Evolutionary conservation across 2,113 vertebrate species (phyloP).

Genomic region (Bubo blakistoni): DNA sequence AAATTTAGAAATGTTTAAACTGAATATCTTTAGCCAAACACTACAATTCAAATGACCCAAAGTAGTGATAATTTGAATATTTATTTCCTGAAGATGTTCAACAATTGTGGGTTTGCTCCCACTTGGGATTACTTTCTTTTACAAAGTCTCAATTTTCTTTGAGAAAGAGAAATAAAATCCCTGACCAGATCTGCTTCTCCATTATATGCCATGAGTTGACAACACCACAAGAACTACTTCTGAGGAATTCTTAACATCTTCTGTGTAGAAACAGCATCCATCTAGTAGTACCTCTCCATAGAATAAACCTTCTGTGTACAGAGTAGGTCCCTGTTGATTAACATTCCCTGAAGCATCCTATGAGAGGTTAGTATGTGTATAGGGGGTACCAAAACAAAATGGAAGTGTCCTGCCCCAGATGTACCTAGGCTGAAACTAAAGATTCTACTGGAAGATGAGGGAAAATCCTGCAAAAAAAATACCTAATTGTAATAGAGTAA

Average conservation of each 20-base stretch:
- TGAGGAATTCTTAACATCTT: neutral
- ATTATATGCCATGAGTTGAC: neutral
- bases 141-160: neutral
- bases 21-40: neutral
- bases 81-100: neutral
- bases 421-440: neutral
- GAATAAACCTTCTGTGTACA: neutral
- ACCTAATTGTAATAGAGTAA: neutral
- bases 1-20: neutral
- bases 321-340: neutral
- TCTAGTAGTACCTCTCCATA: neutral
- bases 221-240: neutral
- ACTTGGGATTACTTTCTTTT: neutral
- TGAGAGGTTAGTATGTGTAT: fast-evolving
- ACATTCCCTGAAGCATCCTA: neutral
- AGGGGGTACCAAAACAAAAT: neutral
- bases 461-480: neutral
- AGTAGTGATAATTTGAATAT: neutral
- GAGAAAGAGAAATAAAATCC: neutral
- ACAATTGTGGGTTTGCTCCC: neutral
- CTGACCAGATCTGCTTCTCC: neutral
- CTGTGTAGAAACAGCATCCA: neutral
- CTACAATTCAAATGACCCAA: neutral
- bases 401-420: neutral
- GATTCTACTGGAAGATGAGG: neutral